phyloP scores from a whole-genome alignment of 1,140 invertebrate genomes.

The Mycetomoellerius zeteki region DNA sequence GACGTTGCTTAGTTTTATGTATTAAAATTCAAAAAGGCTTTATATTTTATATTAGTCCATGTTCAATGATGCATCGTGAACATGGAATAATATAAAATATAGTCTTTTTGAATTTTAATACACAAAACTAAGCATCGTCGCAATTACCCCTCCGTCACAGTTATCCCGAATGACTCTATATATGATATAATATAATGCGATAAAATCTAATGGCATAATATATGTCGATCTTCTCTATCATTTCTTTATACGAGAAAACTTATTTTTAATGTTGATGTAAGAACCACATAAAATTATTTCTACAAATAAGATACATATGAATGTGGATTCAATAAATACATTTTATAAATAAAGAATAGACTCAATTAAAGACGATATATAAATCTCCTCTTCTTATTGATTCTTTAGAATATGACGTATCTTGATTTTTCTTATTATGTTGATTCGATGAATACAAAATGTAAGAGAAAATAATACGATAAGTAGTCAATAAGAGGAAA shows the following conservation, averaged over 20 bases:
- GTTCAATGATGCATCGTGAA: too few species aligned
- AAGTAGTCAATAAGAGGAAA: too few species aligned
- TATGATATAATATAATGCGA: slow-evolving; percentile 13
- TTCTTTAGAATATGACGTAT: not conserved
- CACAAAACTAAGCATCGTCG: too few species aligned
- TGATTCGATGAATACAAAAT: not conserved
- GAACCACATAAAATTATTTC: not conserved
- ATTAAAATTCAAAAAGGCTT: too few species aligned
- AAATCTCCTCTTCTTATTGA: not conserved
- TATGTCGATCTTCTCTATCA: not conserved
- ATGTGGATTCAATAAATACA: not conserved
- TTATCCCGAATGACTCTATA: too few species aligned
- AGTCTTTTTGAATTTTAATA: too few species aligned
- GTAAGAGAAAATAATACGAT: too few species aligned
- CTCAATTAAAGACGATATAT: not conserved
- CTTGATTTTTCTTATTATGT: not conserved
- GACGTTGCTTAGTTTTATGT: too few species aligned
- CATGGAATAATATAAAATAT: too few species aligned
- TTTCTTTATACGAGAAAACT: not conserved
- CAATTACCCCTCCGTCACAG: too few species aligned
- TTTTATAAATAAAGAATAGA: not conserved
- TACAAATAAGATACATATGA: not conserved
- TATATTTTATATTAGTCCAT: too few species aligned
- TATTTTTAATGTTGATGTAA: not conserved
- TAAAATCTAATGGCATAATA: not conserved